phyloP scores from a whole-genome alignment of 2,888 invertebrate species.

The Leucophenga montana region DNA sequence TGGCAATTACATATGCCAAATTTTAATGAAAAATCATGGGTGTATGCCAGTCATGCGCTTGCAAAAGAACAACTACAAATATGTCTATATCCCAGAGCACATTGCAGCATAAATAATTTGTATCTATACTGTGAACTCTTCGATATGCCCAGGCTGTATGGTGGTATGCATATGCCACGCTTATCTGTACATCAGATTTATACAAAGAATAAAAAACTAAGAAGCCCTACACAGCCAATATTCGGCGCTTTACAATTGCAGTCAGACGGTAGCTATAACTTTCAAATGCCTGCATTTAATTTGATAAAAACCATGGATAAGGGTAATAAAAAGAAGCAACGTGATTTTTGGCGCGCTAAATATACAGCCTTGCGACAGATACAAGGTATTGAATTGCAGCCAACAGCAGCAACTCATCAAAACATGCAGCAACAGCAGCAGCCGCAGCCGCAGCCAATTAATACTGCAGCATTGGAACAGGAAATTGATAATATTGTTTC shows the following conservation, averaged over 20 bases:
- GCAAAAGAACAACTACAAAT: background rate
- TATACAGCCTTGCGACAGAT: background rate
- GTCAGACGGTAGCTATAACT: background rate
- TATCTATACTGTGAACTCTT: background rate
- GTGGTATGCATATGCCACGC: background rate
- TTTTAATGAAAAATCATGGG: background rate
- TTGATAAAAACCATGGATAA: background rate
- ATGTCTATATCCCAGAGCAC: background rate
- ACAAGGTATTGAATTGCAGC: background rate
- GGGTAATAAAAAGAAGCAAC: background rate
- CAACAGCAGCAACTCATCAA: too few relatives aligned
- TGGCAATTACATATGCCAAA: background rate
- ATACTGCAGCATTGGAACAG: background rate
- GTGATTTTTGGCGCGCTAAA: conserved; percentile 2
- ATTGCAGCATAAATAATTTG: background rate
- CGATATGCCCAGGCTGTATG: background rate
- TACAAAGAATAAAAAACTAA: background rate
- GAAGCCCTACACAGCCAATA: background rate
- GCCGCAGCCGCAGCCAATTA: background rate
- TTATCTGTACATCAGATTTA: background rate
- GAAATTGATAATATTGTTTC: conserved; percentile 5
- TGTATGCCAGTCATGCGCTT: background rate
- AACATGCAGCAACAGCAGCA: background rate
- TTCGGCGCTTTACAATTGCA: background rate
- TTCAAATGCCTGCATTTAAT: conserved; percentile 9